Conservation (phyloP, 1,140 invertebrate species). For the Habropoda laboriosa region DNA sequence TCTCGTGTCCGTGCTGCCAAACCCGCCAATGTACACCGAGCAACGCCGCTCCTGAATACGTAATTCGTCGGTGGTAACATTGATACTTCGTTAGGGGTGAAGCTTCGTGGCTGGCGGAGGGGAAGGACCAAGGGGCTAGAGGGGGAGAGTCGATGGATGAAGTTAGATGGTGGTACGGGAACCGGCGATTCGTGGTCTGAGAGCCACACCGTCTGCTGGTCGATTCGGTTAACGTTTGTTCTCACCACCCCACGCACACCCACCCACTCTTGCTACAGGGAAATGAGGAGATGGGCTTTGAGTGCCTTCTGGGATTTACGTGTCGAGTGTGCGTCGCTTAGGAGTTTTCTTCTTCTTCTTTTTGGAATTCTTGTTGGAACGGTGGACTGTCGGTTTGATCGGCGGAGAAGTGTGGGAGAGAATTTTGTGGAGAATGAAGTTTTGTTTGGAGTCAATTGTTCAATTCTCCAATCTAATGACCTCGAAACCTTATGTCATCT, state of each 20-base stretch:
- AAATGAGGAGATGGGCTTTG: background rate
- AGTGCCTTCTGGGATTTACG: background rate
- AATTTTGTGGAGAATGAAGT: too few species aligned
- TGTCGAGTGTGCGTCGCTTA: background rate
- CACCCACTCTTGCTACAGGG: background rate
- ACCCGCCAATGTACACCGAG: constrained; percentile 66
- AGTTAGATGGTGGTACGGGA: constrained; percentile 20
- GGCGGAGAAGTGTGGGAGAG: too few species aligned
- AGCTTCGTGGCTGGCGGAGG: background rate
- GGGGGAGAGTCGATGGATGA: constrained; percentile 27
- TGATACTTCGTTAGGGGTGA: constrained; percentile 69
- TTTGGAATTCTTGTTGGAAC: background rate
- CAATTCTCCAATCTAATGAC: too few species aligned
- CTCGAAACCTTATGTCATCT: too few species aligned
- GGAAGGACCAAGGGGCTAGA: background rate
- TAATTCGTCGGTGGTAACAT: constrained; percentile 68
- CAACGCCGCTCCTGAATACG: constrained; percentile 65
- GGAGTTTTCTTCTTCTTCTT: too few species aligned
- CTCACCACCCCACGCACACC: constrained; percentile 17
- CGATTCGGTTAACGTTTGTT: constrained; percentile 61
- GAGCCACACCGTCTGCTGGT: constrained; percentile 32
- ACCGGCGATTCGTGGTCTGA: constrained; percentile 35
- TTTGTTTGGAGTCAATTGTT: too few species aligned
- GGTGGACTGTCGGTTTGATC: too few species aligned
- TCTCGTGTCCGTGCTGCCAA: constrained; percentile 44